Conservation (phyloP, 2,888 invertebrate genomes). For the Orchestes rusci region DNA sequence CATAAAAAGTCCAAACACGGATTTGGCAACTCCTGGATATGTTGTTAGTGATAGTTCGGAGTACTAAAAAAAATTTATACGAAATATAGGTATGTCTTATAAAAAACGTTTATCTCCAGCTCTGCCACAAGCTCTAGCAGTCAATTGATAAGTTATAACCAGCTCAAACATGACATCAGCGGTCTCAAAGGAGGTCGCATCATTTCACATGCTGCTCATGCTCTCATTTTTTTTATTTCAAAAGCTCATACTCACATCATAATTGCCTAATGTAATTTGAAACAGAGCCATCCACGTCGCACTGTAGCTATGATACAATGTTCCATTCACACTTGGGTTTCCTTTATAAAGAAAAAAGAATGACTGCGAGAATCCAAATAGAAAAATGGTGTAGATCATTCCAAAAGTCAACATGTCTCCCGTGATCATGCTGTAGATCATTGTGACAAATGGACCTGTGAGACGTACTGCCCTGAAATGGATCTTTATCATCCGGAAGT, state of each 20-base stretch:
- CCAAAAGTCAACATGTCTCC: constrained; percentile 98
- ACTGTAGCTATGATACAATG: constrained; percentile 76
- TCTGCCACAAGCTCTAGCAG: too few species aligned
- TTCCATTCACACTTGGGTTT: constrained; percentile 71
- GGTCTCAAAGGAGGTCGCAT: too few species aligned
- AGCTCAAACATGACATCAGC: too few species aligned
- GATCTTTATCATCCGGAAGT: too few species aligned
- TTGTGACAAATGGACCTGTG: constrained; percentile 98
- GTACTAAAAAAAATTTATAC: constrained; percentile 69
- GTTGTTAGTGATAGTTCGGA: constrained; percentile 82
- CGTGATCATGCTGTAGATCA: constrained; percentile 99
- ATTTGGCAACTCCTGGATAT: constrained; percentile 87
- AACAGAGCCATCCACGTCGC: constrained; percentile 97
- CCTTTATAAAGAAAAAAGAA: constrained; percentile 92
- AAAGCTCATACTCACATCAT: constrained; percentile 84
- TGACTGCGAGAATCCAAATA: constrained; percentile 94
- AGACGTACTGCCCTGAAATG: constrained; percentile 77
- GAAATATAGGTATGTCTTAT: too few species aligned
- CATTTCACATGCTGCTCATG: too few species aligned
- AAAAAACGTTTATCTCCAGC: too few species aligned
- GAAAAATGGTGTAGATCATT: constrained; percentile 90
- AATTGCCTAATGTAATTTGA: constrained; percentile 95
- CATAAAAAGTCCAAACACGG: constrained; percentile 97
- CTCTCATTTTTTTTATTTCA: too few species aligned
- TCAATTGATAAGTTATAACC: too few species aligned